phyloP scores from a whole-genome alignment of 2,797 vertebrate genomes.

The Ispidina picta region DNA sequence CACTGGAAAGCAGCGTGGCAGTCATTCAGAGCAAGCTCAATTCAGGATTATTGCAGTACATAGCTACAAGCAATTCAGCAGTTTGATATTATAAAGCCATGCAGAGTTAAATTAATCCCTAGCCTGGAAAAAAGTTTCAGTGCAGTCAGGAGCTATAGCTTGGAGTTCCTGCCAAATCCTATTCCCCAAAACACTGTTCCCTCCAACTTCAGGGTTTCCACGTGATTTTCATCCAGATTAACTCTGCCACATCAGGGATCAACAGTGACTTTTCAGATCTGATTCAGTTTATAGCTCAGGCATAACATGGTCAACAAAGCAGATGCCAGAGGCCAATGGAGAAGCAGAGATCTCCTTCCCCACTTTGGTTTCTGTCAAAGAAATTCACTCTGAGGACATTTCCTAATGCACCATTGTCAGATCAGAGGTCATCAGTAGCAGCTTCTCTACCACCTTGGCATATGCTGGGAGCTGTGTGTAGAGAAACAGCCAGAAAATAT shows the following conservation, averaged over 20 bases:
- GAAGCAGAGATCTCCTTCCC: not conserved
- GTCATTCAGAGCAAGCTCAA: not conserved
- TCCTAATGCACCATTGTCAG: not conserved
- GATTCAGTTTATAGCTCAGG: not conserved
- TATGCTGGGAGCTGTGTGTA: not conserved
- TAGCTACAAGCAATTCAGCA: conserved; percentile 8
- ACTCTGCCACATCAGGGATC: not conserved
- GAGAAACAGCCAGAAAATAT: not conserved
- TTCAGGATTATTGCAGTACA: not conserved
- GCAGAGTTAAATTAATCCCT: conserved; percentile 23
- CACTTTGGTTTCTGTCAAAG: not conserved
- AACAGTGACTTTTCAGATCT: not conserved
- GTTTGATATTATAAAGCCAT: conserved; percentile 1
- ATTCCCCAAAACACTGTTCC: not conserved
- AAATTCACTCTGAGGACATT: not conserved
- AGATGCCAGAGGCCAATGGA: not conserved
- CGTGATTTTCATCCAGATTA: not conserved
- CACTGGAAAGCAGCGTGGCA: not conserved
- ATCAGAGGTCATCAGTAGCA: not conserved
- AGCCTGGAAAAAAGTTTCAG: not conserved
- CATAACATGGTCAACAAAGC: not conserved
- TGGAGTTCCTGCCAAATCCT: not conserved
- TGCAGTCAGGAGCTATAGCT: not conserved
- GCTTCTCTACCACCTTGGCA: not conserved
- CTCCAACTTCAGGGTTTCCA: not conserved